Evolutionary conservation across 1,140 invertebrate genomes (phyloP), one percentile per base, ranked within the genome.

Genomic region (Nixonia krombeini): DNA sequence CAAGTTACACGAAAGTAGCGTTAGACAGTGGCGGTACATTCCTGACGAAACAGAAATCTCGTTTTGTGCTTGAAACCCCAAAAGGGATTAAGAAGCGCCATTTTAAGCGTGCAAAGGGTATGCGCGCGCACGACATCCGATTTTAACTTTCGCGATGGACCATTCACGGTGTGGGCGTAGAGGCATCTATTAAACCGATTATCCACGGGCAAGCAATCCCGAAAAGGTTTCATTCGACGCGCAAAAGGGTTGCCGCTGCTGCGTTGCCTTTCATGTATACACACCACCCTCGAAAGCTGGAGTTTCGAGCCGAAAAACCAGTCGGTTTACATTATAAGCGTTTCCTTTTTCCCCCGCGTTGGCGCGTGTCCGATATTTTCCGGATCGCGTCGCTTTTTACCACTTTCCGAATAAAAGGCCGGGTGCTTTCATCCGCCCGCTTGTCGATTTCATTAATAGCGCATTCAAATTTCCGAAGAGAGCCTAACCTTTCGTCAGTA

Each of bases 181-280:
- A 31, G 56, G 45, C 72, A 59, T 74, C 76, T 81, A 81, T 82
- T 83, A 83, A 83, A 82, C 75, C 79, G 76, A 84, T 84, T 82
- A 83, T 73, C 65, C 42, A 76, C 72, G 64, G 72, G 46, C 61
- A 68, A 76, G 72, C 70, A 73, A 51, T 62, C 58, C 52, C 47
- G 63, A 79, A 79, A 79, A 78, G 75, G 68, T 52, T 74, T 73
- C 68, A 67, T 65, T 67, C 67, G 53, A 47, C 53, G 50, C 52
- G 59, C 57, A 68, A 68, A 72, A 69, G 70, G 70, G 70, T 72
- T 72, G 53, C 68, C 63, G 56, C 21, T 40, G 25, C 55, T 57
- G 17, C 47, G 67, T 56, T 59, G 56, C 64, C 61, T 72, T 72
- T 65, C 57, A 59, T 68, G 65, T 64, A 52, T 61, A 55, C 69